These are phyloP conservation scores for Brachionus rotundiformis DNA, from an alignment of 1,140 invertebrate species.

Conservation along the genomic window DNA sequence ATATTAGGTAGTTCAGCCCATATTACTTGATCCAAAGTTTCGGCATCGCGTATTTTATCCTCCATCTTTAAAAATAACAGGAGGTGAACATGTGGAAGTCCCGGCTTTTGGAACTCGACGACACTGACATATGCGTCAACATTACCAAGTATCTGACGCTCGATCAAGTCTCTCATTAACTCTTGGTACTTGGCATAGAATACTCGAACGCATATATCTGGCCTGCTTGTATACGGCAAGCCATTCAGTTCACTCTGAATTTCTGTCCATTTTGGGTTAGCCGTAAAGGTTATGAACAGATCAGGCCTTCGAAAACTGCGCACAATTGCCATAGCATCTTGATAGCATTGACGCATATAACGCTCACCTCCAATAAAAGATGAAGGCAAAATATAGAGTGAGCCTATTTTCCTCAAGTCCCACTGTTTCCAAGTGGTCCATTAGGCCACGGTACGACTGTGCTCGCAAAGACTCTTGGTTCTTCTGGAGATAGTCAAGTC, in stretches of 20 bases:
- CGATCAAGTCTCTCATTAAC: slow-evolving; percentile 63
- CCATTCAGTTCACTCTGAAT: slow-evolving; percentile 58
- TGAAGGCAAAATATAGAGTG: slow-evolving; percentile 18
- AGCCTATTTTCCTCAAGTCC: not conserved
- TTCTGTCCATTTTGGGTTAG: slow-evolving; percentile 59
- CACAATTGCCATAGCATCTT: slow-evolving; percentile 54
- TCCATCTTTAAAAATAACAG: slow-evolving; percentile 60
- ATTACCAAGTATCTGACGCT: slow-evolving; percentile 59
- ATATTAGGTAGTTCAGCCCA: slow-evolving; percentile 53
- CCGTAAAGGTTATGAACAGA: slow-evolving; percentile 57
- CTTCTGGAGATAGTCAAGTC: slow-evolving; percentile 54
- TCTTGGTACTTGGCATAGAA: slow-evolving; percentile 65
- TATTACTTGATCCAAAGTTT: slow-evolving; percentile 51
- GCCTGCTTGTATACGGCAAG: slow-evolving; percentile 58
- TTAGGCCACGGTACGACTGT: not conserved
- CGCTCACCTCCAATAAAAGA: slow-evolving; percentile 3
- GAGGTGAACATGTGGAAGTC: slow-evolving; percentile 67
- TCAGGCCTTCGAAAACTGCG: slow-evolving; percentile 53
- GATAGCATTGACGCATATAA: slow-evolving; percentile 40
- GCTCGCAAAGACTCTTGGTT: not conserved
- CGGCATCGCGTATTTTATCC: slow-evolving; percentile 36
- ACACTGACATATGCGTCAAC: slow-evolving; percentile 59
- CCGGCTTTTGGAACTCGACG: slow-evolving; percentile 67
- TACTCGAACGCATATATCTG: slow-evolving; percentile 64
- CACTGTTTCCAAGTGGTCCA: not conserved